A percentile compares a stretch with the other conserved stretches of the same genome.
phyloP scores from a whole-genome alignment of 2,113 vertebrate genomes.

The Pedetes capensis region DNA sequence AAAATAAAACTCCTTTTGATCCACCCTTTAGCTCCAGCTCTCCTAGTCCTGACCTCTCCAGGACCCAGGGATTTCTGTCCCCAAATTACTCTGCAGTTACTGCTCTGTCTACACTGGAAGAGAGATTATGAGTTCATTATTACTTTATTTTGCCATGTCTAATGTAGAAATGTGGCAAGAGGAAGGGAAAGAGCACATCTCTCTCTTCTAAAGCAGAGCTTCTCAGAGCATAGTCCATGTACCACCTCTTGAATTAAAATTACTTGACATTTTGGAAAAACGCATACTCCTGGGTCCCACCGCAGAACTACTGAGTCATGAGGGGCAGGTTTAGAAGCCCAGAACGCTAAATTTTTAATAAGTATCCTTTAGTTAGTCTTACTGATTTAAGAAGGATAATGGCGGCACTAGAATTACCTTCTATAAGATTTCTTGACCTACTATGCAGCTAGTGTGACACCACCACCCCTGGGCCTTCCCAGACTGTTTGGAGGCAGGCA shows the following conservation, averaged over 20 bases:
- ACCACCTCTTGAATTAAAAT: background rate
- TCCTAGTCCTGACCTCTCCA: background rate
- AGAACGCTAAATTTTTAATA: background rate
- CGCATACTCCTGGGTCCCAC: background rate
- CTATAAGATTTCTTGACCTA: background rate
- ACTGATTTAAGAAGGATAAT: background rate
- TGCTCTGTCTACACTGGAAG: background rate
- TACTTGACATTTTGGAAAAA: background rate
- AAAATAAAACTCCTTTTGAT: background rate
- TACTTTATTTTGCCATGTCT: background rate
- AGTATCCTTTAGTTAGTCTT: background rate
- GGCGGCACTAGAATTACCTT: background rate
- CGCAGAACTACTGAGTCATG: background rate
- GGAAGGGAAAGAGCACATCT: background rate
- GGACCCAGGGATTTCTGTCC: background rate
- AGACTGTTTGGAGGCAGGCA: background rate
- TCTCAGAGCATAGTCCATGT: background rate
- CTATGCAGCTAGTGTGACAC: background rate
- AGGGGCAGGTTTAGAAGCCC: background rate
- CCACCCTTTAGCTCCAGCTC: background rate
- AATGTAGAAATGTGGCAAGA: background rate
- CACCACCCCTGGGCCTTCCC: background rate
- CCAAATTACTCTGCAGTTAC: background rate
- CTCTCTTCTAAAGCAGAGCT: background rate
- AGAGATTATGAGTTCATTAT: background rate